These are phyloP conservation scores for Penaeus vannamei DNA, from an alignment of 1,140 invertebrate genomes.

Conservation along the genomic window DNA sequence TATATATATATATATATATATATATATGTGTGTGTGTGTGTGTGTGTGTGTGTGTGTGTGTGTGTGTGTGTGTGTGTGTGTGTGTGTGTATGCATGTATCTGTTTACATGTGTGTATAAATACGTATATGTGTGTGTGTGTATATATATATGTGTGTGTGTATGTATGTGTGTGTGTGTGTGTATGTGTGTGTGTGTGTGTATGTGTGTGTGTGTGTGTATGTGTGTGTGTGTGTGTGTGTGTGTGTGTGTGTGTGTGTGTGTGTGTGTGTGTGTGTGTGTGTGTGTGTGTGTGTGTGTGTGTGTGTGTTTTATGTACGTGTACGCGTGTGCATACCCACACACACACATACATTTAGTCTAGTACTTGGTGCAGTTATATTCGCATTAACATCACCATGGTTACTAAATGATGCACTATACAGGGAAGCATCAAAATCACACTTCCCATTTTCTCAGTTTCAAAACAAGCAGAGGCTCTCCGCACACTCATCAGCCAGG, in stretches of 20 bases:
- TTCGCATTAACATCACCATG: no score
- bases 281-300: background rate
- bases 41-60: slow-evolving; percentile 4
- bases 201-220: slow-evolving; percentile 11
- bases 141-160: slow-evolving; percentile 24
- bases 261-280: slow-evolving; percentile 4
- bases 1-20: slow-evolving; percentile 38
- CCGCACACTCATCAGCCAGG: no score
- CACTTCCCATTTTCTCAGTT: no score
- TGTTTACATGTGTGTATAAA: slow-evolving; percentile 18
- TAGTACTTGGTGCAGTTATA: no score
- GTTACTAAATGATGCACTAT: no score
- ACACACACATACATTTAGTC: slow-evolving; percentile 30
- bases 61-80: slow-evolving; percentile 2
- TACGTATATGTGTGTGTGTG: slow-evolving; percentile 13
- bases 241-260: slow-evolving; percentile 2
- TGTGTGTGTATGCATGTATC: slow-evolving; percentile 1
- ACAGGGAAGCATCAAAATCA: no score
- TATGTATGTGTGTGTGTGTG: slow-evolving; percentile 13
- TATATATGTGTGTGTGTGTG: slow-evolving; percentile 20
- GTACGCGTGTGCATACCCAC: slow-evolving; percentile 14
- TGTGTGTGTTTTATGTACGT: slow-evolving; percentile 1
- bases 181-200: slow-evolving; percentile 4
- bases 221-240: slow-evolving; percentile 4
- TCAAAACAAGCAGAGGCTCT: no score